A percentile compares a stretch with the other conserved stretches of the same genome.
phyloP scores from a whole-genome alignment of 1,140 invertebrate species.

The Drosophila pandora region DNA sequence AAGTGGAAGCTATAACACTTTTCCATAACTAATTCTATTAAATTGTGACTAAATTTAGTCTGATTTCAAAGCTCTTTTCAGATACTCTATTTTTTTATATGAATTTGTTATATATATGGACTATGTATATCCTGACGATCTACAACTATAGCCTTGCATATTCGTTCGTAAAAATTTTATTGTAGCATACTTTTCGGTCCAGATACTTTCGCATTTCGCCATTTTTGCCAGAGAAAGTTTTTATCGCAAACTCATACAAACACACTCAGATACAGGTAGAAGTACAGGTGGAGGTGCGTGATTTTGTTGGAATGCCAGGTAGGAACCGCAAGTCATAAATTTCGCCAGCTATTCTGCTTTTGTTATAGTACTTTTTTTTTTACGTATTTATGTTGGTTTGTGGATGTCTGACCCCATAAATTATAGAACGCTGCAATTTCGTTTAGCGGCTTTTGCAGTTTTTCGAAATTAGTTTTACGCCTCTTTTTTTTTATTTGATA shows the following conservation, averaged over 20 bases:
- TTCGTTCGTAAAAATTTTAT: constrained; percentile 36
- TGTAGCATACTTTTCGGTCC: constrained; percentile 61
- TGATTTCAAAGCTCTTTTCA: neutral
- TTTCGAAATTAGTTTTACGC: constrained; percentile 62
- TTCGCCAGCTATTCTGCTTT: constrained; percentile 45
- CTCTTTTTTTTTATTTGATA: constrained; percentile 49
- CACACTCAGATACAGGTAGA: neutral
- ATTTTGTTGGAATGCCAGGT: constrained; percentile 24
- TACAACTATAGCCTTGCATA: constrained; percentile 24
- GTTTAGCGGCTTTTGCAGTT: constrained; percentile 53
- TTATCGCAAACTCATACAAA: constrained; percentile 32
- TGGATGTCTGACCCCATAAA: constrained; percentile 41
- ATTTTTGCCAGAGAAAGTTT: constrained; percentile 31
- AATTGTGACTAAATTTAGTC: no score
- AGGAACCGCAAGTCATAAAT: constrained; percentile 49
- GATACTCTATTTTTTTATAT: neutral
- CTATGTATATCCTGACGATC: constrained; percentile 4
- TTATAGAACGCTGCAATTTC: constrained; percentile 62
- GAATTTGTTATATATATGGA: neutral
- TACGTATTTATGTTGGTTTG: constrained; percentile 23
- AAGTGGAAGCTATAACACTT: no score
- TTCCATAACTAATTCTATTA: no score
- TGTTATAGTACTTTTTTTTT: constrained; percentile 41
- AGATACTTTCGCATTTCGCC: constrained; percentile 23
- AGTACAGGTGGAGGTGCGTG: constrained; percentile 18